Evolutionary conservation across 2,797 vertebrate species (phyloP).

Genomic region (Sebastes glaucus): DNA sequence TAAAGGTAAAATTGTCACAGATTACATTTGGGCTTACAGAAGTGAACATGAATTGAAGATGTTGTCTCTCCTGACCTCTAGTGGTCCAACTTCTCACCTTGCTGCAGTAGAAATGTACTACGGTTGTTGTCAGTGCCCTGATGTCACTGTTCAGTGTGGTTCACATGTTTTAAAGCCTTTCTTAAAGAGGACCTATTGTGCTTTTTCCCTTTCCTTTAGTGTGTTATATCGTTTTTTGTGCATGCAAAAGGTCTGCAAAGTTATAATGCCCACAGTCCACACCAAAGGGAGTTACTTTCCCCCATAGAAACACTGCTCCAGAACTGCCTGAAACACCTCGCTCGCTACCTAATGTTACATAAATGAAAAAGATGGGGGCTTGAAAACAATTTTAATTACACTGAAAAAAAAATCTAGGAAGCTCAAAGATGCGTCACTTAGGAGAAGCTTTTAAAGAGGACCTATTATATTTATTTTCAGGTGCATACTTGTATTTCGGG

Average conservation of each 20-base stretch:
- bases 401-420: background rate
- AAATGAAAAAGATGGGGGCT: background rate
- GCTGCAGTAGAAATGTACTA: background rate
- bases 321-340: too few species aligned
- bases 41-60: background rate
- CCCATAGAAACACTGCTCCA: too few species aligned
- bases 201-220: too few species aligned
- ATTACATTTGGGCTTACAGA: background rate
- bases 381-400: background rate
- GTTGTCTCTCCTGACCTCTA: conserved; percentile 5
- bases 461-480: too few species aligned
- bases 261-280: too few species aligned
- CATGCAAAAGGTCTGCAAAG: too few species aligned
- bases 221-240: too few species aligned
- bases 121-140: background rate
- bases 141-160: background rate
- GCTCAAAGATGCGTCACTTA: too few species aligned
- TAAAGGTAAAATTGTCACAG: background rate
- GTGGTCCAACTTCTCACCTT: background rate
- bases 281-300: too few species aligned
- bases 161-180: background rate
- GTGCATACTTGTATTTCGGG: too few species aligned
- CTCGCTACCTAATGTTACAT: background rate
- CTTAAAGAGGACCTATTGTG: background rate
- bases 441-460: too few species aligned